phyloP scores from a whole-genome alignment of 2,797 vertebrate genomes.

The Limosa lapponica region DNA sequence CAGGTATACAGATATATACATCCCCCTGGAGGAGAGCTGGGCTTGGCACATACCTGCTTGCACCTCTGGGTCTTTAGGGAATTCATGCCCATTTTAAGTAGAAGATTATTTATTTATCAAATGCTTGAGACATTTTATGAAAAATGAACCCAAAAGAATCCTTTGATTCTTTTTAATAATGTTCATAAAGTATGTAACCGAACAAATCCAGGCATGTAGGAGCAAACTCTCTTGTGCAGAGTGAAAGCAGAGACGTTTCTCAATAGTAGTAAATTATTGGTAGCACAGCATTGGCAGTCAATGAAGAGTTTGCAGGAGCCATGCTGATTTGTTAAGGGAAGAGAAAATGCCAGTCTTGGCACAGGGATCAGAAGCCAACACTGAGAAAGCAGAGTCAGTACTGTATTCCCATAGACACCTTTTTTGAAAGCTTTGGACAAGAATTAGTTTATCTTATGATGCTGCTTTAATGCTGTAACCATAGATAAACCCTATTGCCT shows the following conservation, averaged over 20 bases:
- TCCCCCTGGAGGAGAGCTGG: slow-evolving; percentile 78
- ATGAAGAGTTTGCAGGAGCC: slow-evolving; percentile 43
- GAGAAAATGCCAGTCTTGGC: slow-evolving; percentile 32
- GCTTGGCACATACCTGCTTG: slow-evolving; percentile 68
- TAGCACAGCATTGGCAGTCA: slow-evolving; percentile 26
- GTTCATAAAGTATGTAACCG: slow-evolving; percentile 33
- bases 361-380: neutral
- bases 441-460: slow-evolving; percentile 61
- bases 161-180: slow-evolving; percentile 58
- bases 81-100: slow-evolving; percentile 49
- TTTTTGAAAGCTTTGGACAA: neutral
- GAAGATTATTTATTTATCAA: slow-evolving; percentile 71
- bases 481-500: slow-evolving; percentile 54
- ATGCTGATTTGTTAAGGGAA: slow-evolving; percentile 34
- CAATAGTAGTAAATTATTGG: slow-evolving; percentile 37
- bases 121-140: slow-evolving; percentile 63
- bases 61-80: slow-evolving; percentile 67
- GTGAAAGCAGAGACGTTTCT: slow-evolving; percentile 19
- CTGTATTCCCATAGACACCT: neutral
- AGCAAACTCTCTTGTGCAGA: slow-evolving; percentile 17
- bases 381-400: neutral
- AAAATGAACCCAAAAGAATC: slow-evolving; percentile 68
- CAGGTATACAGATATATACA: slow-evolving; percentile 75
- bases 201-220: slow-evolving; percentile 66
- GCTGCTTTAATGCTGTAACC: slow-evolving; percentile 34